Conservation (phyloP, 2,797 vertebrate species). For the Pogoniulus pusillus region DNA sequence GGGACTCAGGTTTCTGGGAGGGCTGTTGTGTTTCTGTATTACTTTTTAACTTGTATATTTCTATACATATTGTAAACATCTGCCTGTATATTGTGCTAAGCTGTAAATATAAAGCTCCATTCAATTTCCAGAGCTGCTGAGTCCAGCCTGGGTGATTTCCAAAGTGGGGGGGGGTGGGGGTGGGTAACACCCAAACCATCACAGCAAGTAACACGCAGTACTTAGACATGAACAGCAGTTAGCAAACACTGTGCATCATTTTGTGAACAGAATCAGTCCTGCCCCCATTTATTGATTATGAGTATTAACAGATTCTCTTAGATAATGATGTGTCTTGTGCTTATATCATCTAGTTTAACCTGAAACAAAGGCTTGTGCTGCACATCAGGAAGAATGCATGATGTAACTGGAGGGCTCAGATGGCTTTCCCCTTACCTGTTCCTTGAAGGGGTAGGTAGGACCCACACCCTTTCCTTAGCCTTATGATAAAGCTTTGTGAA, state of each 20-base stretch:
- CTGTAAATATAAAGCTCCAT: no score
- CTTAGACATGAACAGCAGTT: constrained; percentile 30
- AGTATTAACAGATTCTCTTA: constrained; percentile 1
- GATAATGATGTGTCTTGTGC: background rate
- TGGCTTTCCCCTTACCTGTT: background rate
- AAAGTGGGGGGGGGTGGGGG: no score
- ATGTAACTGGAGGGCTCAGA: background rate
- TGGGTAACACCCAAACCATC: no score
- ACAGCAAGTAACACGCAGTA: background rate
- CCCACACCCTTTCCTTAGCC: background rate
- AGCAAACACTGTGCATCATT: background rate
- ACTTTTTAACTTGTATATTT: no score
- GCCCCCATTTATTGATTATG: background rate
- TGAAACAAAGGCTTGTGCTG: background rate
- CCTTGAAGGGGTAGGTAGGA: background rate
- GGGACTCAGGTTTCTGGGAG: no score
- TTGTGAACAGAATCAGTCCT: constrained; percentile 4
- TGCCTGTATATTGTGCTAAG: no score
- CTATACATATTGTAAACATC: no score
- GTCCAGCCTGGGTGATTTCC: no score
- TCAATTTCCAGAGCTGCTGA: no score
- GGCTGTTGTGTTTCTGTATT: no score
- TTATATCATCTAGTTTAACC: background rate
- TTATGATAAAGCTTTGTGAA: background rate
- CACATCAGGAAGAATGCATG: background rate